A percentile compares a stretch with the other conserved stretches of the same genome.
Evolutionary conservation across 37 sponge, comb jelly and placozoan genomes (phyloP).

Genomic region (Aplysina aerophoba): DNA sequence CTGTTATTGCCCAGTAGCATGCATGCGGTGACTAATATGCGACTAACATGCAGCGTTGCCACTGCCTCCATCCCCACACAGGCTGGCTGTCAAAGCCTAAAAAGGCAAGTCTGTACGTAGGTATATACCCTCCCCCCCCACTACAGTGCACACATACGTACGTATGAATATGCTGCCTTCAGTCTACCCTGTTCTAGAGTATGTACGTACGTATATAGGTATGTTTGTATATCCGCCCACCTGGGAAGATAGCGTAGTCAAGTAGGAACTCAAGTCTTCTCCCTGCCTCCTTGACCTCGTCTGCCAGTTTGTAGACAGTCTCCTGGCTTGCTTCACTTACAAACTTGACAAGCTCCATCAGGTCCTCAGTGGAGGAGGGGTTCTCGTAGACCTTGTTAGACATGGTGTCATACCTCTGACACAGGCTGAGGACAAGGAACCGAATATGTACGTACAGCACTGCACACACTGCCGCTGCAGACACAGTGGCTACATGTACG

Average conservation of each 20-base stretch:
- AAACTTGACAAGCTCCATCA: conserved; percentile 81
- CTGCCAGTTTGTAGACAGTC: conserved; percentile 67
- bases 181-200: not conserved
- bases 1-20: no score
- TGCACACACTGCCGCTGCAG: not conserved
- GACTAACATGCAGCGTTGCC: no score
- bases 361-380: conserved; percentile 81
- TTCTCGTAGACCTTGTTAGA: conserved; percentile 77
- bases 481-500: not conserved
- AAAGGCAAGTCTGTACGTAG: no score
- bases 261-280: conserved; percentile 87
- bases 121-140: no score
- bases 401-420: conserved; percentile 87
- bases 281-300: conserved; percentile 77
- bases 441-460: not conserved
- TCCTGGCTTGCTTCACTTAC: conserved; percentile 79
- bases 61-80: not conserved
- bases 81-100: no score
- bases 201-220: not conserved
- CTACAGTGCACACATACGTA: not conserved
- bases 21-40: no score
- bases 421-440: conserved; percentile 58
- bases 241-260: conserved; percentile 80
- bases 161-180: not conserved
- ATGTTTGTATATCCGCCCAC: not conserved